Evolutionary conservation across 2,888 invertebrate genomes (phyloP).

Genomic region (Mactromeris polynyma): DNA sequence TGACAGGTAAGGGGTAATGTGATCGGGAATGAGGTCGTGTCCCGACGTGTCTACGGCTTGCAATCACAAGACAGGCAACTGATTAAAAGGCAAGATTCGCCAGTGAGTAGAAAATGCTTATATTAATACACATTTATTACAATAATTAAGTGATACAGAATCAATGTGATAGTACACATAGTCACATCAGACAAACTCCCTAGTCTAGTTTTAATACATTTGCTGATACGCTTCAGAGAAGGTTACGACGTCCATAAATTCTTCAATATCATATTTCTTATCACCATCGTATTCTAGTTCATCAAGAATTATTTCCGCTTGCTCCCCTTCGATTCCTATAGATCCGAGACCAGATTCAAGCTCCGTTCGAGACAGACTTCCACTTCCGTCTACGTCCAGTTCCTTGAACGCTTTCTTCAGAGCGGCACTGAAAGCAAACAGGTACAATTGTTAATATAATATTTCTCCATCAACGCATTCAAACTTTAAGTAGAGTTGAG

Average conservation of each 20-base stretch:
- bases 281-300: constrained; percentile 58
- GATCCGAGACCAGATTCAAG: constrained; percentile 43
- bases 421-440: constrained; percentile 40
- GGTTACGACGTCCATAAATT: constrained; percentile 53
- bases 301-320: constrained; percentile 50
- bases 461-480: no score
- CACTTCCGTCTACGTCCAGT: constrained; percentile 58
- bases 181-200: not conserved
- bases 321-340: constrained; percentile 47
- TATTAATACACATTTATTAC: no score
- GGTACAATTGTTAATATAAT: no score
- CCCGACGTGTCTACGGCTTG: no score
- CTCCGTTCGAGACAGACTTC: constrained; percentile 46
- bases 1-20: no score
- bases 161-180: no score
- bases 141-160: no score
- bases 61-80: no score
- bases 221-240: constrained; percentile 53
- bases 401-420: constrained; percentile 46
- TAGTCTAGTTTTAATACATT: constrained; percentile 14
- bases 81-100: no score
- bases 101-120: no score
- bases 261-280: constrained; percentile 51
- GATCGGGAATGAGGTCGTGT: no score
- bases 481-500: no score